phyloP scores from a whole-genome alignment of 2,113 vertebrate genomes.

The Thermophis baileyi region DNA sequence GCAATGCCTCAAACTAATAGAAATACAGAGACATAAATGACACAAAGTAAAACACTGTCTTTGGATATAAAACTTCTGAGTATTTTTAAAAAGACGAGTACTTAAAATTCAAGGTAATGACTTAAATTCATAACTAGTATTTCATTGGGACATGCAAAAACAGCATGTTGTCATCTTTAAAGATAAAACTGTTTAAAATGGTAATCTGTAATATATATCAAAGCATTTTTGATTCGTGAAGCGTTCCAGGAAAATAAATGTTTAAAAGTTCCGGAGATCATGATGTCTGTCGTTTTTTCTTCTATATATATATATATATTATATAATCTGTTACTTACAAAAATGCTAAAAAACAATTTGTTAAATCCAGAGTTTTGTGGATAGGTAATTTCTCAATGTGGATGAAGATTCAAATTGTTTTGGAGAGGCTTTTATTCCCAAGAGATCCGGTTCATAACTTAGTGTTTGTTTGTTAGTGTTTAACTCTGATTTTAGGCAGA shows the following conservation, averaged over 20 bases:
- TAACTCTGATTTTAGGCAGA: not conserved
- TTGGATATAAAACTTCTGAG: not conserved
- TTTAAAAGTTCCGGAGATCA: no score
- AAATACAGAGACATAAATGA: not conserved
- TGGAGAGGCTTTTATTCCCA: not conserved
- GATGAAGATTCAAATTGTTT: not conserved
- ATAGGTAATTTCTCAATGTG: not conserved
- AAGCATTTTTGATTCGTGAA: no score
- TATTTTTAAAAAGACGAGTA: not conserved
- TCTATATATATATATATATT: no score
- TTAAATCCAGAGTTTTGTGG: not conserved
- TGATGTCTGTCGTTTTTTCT: no score
- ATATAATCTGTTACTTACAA: not conserved
- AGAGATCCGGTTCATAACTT: not conserved
- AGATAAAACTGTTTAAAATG: not conserved
- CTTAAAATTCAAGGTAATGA: not conserved
- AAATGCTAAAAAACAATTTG: not conserved
- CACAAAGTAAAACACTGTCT: not conserved
- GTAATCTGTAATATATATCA: not conserved
- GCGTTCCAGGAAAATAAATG: no score
- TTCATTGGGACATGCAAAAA: not conserved
- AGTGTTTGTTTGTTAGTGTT: no score
- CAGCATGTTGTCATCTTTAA: not conserved
- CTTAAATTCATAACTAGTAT: not conserved
- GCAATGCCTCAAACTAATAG: not conserved